Percentiles rank a stretch among this genome's conserved stretches.
Evolutionary conservation across 2,888 invertebrate genomes (phyloP).

Genomic region (Campoplex capitator): DNA sequence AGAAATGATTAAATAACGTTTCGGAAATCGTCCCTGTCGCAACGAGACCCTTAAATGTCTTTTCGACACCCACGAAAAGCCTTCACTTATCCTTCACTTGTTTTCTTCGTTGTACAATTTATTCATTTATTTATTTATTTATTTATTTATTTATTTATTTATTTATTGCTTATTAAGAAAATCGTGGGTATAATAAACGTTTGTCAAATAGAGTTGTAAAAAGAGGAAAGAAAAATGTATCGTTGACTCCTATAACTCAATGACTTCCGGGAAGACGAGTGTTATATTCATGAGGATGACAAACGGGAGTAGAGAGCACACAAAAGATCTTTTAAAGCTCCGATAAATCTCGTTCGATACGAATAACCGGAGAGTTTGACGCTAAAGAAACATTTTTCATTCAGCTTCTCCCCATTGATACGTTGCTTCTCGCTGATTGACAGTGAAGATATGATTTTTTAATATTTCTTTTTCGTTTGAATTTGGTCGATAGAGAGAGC

Average conservation of each 20-base stretch:
- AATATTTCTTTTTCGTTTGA: not conserved
- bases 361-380: not conserved
- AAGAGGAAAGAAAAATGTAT: not conserved
- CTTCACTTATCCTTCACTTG: not conserved
- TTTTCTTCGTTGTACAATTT: not conserved
- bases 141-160: too few species aligned
- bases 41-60: not conserved
- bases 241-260: not conserved
- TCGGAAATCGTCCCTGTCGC: not conserved
- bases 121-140: not conserved
- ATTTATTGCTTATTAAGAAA: not conserved
- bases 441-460: slow-evolving; percentile 11
- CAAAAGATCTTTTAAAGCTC: slow-evolving; percentile 29
- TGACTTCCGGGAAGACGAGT: slow-evolving; percentile 39
- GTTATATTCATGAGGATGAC: slow-evolving; percentile 33
- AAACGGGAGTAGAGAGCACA: slow-evolving; percentile 15
- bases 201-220: not conserved
- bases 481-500: not conserved
- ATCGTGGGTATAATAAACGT: not conserved
- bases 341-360: slow-evolving; percentile 28
- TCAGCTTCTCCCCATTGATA: not conserved
- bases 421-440: slow-evolving; percentile 10
- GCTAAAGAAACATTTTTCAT: not conserved
- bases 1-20: not conserved
- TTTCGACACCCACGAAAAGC: not conserved